Evolutionary conservation across 1,140 invertebrate species (phyloP).

Genomic region (Zaprionus inermis): DNA sequence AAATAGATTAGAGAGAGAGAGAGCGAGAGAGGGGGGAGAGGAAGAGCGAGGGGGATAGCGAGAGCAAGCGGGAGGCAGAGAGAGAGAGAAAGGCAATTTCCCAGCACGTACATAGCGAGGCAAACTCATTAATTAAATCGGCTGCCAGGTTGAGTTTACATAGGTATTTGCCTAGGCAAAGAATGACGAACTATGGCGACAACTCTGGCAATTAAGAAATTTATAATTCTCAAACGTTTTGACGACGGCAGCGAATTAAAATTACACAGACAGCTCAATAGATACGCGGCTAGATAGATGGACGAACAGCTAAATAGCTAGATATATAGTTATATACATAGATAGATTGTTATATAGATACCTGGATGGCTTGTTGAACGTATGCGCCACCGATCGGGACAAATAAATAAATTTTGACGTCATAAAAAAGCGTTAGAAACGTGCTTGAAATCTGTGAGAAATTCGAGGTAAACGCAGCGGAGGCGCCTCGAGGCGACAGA

Average conservation of each 20-base stretch:
- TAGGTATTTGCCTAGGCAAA: conserved; percentile 21
- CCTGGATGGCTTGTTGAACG: conserved; percentile 26
- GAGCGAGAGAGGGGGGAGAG: too few relatives aligned
- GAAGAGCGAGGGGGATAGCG: not conserved
- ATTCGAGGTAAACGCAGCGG: conserved; percentile 31
- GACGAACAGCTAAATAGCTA: conserved; percentile 38
- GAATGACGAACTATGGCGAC: conserved; percentile 35
- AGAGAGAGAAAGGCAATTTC: conserved; percentile 53
- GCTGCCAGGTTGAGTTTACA: conserved; percentile 19
- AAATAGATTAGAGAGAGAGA: too few relatives aligned
- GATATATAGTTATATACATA: conserved; percentile 30
- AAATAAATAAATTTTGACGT: conserved; percentile 75
- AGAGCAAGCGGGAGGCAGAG: too few relatives aligned
- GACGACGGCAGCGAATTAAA: conserved; percentile 54
- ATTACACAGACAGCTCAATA: conserved; percentile 57
- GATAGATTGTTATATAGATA: too few relatives aligned
- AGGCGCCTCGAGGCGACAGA: conserved; percentile 69
- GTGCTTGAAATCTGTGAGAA: conserved; percentile 75
- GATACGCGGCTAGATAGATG: conserved; percentile 36
- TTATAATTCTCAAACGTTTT: conserved; percentile 58
- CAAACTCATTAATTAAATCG: conserved; percentile 72
- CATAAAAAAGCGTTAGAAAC: conserved; percentile 79
- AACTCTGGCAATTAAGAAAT: conserved; percentile 58
- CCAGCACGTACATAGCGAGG: conserved; percentile 66
- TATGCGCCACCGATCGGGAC: conserved; percentile 8